Evolutionary conservation across 2,888 invertebrate genomes (phyloP).

Genomic region (Ornithoptera alexandrae): DNA sequence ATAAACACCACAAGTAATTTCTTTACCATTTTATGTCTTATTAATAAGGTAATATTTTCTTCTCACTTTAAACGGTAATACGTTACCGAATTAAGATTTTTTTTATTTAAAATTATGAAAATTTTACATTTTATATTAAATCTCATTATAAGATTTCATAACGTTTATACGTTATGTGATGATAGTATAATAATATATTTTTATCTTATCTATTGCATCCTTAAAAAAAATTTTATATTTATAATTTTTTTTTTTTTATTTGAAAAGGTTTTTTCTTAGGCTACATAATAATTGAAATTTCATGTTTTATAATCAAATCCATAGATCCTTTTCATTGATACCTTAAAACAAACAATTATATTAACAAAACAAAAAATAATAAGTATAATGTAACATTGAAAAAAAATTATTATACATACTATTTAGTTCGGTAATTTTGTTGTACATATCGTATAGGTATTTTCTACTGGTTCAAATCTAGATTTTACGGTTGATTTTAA

Average conservation of each 20-base stretch:
- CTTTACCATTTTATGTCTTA: constrained; percentile 8
- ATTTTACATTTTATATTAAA: constrained; percentile 6
- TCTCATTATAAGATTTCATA: constrained; percentile 11
- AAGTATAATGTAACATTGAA: not conserved
- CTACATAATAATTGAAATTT: not conserved
- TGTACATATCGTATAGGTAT: too few relatives aligned
- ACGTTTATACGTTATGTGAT: not conserved
- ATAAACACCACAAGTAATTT: constrained; percentile 9
- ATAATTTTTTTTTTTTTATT: not conserved
- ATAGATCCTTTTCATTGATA: not conserved
- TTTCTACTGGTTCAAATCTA: too few relatives aligned
- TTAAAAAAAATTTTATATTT: not conserved
- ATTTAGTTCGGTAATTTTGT: too few relatives aligned
- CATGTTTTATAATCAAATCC: not conserved
- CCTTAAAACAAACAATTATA: not conserved
- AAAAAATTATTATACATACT: too few relatives aligned
- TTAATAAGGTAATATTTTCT: not conserved
- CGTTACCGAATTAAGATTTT: not conserved
- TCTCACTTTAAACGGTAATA: not conserved
- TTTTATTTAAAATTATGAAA: not conserved
- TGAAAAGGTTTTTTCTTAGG: not conserved
- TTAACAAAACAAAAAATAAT: too few relatives aligned
- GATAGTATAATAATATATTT: not conserved
- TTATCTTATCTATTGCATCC: constrained; percentile 25
- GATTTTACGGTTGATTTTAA: not conserved